Percentiles rank a stretch among this genome's conserved stretches.
Conservation (phyloP, 2,113 vertebrate genomes). For the Paralichthys olivaceus region DNA sequence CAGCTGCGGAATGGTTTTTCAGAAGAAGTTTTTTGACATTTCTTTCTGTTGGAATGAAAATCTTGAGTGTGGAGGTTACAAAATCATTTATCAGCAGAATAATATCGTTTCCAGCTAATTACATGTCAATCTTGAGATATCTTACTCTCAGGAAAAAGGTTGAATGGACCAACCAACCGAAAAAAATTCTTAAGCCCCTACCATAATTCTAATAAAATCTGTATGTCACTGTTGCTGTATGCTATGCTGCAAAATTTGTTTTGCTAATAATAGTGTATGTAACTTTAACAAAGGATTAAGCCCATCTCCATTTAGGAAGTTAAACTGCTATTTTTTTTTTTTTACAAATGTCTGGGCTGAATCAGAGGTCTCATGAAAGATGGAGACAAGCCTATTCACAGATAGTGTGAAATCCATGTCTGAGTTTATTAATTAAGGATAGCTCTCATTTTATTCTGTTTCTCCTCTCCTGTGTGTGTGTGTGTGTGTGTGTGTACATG, state of each 20-base stretch:
- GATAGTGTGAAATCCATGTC: not conserved
- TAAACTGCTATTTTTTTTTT: not conserved
- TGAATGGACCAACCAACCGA: not conserved
- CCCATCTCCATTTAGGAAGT: not conserved
- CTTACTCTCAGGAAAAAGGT: not conserved
- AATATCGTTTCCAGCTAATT: no score
- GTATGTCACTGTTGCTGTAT: no score
- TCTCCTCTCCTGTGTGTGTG: not conserved
- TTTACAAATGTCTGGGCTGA: not conserved
- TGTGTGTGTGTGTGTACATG: not conserved
- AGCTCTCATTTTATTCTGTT: constrained; percentile 4
- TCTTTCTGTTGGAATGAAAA: no score
- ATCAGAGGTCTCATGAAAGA: constrained; percentile 11
- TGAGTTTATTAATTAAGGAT: constrained; percentile 9
- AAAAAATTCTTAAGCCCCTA: no score
- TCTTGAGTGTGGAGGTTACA: no score
- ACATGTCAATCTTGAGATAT: no score
- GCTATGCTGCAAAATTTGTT: no score
- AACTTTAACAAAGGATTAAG: not conserved
- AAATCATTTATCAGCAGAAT: not conserved
- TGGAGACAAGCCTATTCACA: constrained; percentile 10
- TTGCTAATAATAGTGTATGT: not conserved
- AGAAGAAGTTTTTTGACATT: no score
- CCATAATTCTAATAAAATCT: no score
- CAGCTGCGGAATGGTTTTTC: no score